Percentiles rank a stretch among this genome's conserved stretches.
Conservation (phyloP, 1,140 invertebrate genomes). For the Belonocnema kinseyi region DNA sequence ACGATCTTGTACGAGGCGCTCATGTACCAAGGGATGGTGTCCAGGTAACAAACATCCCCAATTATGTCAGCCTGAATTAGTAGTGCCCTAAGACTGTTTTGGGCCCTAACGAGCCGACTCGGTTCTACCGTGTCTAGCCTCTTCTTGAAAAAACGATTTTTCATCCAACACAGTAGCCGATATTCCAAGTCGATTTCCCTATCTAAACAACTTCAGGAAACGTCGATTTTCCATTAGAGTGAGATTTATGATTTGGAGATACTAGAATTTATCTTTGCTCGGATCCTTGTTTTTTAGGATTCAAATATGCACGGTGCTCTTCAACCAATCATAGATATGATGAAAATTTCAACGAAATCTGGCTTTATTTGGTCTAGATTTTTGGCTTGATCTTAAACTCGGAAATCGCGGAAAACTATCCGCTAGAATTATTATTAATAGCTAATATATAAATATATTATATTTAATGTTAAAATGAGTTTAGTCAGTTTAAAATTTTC, state of each 20-base stretch:
- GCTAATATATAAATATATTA: too few relatives aligned
- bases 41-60: constrained; percentile 73
- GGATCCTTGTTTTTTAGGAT: neutral
- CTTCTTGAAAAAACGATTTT: constrained; percentile 59
- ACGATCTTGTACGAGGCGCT: constrained; percentile 69
- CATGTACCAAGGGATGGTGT: constrained; percentile 59
- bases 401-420: too few relatives aligned
- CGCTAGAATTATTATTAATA: too few relatives aligned
- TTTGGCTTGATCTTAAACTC: too few relatives aligned
- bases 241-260: constrained; percentile 1
- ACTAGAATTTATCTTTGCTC: neutral
- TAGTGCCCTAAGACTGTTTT: constrained; percentile 66
- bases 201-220: constrained; percentile 32
- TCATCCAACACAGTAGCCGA: constrained; percentile 63
- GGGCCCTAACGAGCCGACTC: constrained; percentile 63
- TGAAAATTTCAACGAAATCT: too few relatives aligned
- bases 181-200: constrained; percentile 49
- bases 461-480: too few relatives aligned
- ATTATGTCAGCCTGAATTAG: constrained; percentile 75
- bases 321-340: too few relatives aligned
- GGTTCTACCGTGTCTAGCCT: constrained; percentile 43
- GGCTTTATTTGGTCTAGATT: too few relatives aligned
- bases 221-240: constrained; percentile 12
- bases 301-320: too few relatives aligned
- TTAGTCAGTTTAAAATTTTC: too few relatives aligned